phyloP scores from a whole-genome alignment of 2,888 invertebrate genomes.

The Vanessa cardui region DNA sequence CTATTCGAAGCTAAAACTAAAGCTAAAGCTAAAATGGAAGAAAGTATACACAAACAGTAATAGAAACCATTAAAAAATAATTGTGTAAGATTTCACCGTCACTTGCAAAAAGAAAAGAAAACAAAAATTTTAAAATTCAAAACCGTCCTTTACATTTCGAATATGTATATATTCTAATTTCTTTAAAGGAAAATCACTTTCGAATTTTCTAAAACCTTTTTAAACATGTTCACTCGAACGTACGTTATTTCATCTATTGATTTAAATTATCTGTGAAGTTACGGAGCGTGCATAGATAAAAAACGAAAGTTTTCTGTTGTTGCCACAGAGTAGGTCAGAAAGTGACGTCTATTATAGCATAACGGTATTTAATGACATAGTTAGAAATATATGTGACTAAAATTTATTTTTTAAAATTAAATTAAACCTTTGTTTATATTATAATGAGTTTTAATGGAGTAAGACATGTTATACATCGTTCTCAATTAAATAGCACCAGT shows the following conservation, averaged over 20 bases:
- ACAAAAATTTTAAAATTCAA: constrained; percentile 1
- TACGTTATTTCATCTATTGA: constrained; percentile 11
- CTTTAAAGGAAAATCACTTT: constrained; percentile 46
- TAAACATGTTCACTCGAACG: constrained; percentile 23
- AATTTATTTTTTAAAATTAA: too few relatives aligned
- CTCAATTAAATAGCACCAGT: too few relatives aligned
- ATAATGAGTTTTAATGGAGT: too few relatives aligned
- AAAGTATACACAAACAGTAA: too few relatives aligned
- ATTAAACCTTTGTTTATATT: too few relatives aligned
- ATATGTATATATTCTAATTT: constrained; percentile 45
- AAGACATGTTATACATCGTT: too few relatives aligned
- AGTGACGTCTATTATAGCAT: background rate
- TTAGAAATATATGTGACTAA: background rate
- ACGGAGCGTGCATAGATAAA: constrained; percentile 58
- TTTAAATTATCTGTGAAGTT: constrained; percentile 41
- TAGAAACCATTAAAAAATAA: too few relatives aligned
- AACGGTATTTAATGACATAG: background rate
- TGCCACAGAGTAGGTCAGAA: background rate
- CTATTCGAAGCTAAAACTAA: too few relatives aligned
- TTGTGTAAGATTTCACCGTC: background rate
- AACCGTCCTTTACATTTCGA: constrained; percentile 15
- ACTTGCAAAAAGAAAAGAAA: background rate
- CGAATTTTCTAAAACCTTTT: constrained; percentile 27
- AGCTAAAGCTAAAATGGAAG: too few relatives aligned
- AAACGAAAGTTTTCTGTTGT: constrained; percentile 45